These are phyloP conservation scores for Enteromius anoplus DNA, from an alignment of 2,797 vertebrate genomes.

Conservation along the genomic window DNA sequence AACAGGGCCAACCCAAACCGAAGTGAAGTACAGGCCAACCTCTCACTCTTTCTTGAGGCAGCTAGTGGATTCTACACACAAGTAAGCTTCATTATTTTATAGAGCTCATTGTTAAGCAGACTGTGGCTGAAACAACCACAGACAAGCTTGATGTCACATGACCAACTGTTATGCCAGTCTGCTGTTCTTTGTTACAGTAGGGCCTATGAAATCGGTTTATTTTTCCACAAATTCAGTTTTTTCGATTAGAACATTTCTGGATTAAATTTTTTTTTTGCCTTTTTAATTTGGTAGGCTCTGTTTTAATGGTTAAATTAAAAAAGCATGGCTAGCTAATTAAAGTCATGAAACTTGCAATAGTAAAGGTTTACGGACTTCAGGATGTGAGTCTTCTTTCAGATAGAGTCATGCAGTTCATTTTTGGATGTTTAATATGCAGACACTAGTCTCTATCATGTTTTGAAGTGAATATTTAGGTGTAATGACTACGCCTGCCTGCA, in stretches of 20 bases:
- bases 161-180: background rate
- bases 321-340: background rate
- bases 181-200: background rate
- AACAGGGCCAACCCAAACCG: constrained; percentile 98
- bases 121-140: background rate
- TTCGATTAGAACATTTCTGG: background rate
- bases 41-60: constrained; percentile 97
- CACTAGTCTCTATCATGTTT: background rate
- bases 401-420: background rate
- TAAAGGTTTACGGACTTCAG: background rate
- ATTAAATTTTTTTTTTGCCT: background rate
- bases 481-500: background rate
- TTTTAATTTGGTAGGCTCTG: too few relatives aligned
- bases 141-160: background rate
- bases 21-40: constrained; percentile 97
- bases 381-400: background rate
- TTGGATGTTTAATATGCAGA: background rate
- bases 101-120: constrained; percentile 6
- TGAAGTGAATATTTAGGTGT: background rate
- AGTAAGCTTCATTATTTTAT: constrained; percentile 74
- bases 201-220: background rate
- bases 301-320: background rate
- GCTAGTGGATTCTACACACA: constrained; percentile 99
- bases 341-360: background rate
- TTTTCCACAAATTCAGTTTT: background rate